Base-by-base conservation (phyloP, 1,140 invertebrate genomes). In the Phymastichus coffea region DNA sequence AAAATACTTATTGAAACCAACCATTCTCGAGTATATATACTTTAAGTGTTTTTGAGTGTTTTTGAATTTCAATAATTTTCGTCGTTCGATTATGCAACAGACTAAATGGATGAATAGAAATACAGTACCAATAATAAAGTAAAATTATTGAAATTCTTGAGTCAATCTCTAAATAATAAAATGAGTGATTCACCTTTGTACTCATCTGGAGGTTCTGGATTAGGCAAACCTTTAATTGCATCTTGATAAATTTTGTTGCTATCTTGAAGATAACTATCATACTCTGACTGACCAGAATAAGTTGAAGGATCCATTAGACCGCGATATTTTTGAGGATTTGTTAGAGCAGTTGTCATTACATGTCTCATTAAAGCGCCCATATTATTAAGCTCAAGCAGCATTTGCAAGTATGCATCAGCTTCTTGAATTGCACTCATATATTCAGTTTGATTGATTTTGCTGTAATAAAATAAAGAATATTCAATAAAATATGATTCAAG, bases 341-440 rank as follows among this genome's bases (percentile, higher is more conserved):
- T 95, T 6, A 98, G 81, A 26, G 92, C 90, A 63, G 88, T 83
- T 23, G 94, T 95, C 87, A 98, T 95, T 22, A 96, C 90, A 63
- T 86, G 83, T 64, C 94, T 84, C 94, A 98, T 97, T 44, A 95
- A 86, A 61, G 94, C 93, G 43, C 95, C 95, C 89, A 97, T 93
- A 67, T 93, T 91, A 80, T 94, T 95, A 49, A 97, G 85, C 65
- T 95, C 91, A 74, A 97, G 89, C 17, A 97, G 78, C 87, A 97
- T 93, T 47, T 87, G 88, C 41, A 97, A 83, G 72, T 91, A 96
- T 49, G 82, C 81, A 75, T 95, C 94, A 30, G 92, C 89, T 66
- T 93, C 88, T 68, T 88, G 85, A 53, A 93, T 88, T 14, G 87
- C 86, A 62, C 82, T 79, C 56, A 82, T 82, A 68, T 85, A 84